These are phyloP conservation scores for Harpalus rubripes DNA, from an alignment of 2,888 invertebrate genomes.

Conservation along the genomic window DNA sequence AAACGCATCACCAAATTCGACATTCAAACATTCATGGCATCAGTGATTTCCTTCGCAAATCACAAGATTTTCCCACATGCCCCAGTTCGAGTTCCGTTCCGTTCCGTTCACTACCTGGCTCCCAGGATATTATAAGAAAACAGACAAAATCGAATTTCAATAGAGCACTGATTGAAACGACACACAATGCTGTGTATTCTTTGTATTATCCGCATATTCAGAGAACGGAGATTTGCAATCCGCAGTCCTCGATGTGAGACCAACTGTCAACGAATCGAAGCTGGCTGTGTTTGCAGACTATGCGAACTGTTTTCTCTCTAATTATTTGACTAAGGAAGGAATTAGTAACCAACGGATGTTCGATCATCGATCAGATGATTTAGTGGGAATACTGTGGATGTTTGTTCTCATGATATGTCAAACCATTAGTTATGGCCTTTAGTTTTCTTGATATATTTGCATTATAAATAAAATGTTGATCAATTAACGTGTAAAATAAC, in stretches of 20 bases:
- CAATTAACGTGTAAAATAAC: constrained; percentile 12
- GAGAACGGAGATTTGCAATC: constrained; percentile 49
- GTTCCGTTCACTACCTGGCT: constrained; percentile 70
- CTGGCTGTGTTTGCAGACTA: constrained; percentile 3
- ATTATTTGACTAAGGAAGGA: background rate
- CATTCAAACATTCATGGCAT: background rate
- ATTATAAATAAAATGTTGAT: constrained; percentile 31
- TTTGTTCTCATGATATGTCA: constrained; percentile 25
- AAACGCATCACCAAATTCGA: background rate
- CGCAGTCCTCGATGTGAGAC: constrained; percentile 40
- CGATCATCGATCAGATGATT: background rate
- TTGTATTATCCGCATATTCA: constrained; percentile 64
- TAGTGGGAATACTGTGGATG: background rate
- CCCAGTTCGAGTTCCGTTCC: constrained; percentile 37
- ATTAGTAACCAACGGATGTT: constrained; percentile 11
- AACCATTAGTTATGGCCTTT: constrained; percentile 19
- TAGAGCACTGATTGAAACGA: constrained; percentile 69
- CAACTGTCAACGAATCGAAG: constrained; percentile 59
- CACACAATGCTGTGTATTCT: constrained; percentile 63
- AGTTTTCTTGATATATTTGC: constrained; percentile 4
- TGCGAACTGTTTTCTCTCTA: background rate
- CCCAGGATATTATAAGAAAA: constrained; percentile 74
- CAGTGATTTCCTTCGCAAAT: background rate
- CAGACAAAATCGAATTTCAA: constrained; percentile 75
- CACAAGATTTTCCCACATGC: constrained; percentile 57